These are phyloP conservation scores for Nanger granti DNA, from an alignment of 2,113 vertebrate species.

Conservation along the genomic window DNA sequence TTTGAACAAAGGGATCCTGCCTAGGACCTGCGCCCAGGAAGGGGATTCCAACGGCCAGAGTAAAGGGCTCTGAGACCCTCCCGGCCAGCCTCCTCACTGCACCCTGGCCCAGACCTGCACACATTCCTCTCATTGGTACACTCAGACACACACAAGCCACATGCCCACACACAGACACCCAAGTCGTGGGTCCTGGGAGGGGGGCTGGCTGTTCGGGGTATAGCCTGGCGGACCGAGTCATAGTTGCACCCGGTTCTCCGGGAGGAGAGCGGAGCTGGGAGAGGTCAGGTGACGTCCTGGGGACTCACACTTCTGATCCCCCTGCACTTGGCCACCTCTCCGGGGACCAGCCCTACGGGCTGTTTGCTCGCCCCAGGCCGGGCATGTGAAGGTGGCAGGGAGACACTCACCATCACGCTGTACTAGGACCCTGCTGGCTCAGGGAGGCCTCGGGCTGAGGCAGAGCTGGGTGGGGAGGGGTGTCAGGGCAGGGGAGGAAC, in stretches of 20 bases:
- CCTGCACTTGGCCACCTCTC: neutral
- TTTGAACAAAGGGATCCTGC: rapidly evolving
- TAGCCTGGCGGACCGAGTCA: rapidly evolving
- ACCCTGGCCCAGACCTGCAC: neutral
- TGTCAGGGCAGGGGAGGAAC: rapidly evolving
- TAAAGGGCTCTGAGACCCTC: neutral
- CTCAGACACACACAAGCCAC: neutral
- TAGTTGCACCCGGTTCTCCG: rapidly evolving
- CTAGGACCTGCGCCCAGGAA: rapidly evolving
- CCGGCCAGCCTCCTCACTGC: neutral
- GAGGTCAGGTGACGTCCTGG: rapidly evolving
- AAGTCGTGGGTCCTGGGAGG: rapidly evolving
- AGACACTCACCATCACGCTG: rapidly evolving
- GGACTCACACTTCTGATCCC: neutral
- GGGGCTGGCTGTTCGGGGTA: rapidly evolving
- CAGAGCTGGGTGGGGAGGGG: rapidly evolving
- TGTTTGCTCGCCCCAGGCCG: rapidly evolving
- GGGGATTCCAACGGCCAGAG: neutral
- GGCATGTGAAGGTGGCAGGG: neutral
- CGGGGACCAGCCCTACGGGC: rapidly evolving
- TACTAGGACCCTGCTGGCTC: neutral
- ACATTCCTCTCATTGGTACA: rapidly evolving
- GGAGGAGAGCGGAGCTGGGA: neutral
- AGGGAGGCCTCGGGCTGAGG: neutral
- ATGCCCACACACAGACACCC: too few species aligned